Conservation (phyloP, 2,113 vertebrate genomes). For the Corythaixoides concolor region DNA sequence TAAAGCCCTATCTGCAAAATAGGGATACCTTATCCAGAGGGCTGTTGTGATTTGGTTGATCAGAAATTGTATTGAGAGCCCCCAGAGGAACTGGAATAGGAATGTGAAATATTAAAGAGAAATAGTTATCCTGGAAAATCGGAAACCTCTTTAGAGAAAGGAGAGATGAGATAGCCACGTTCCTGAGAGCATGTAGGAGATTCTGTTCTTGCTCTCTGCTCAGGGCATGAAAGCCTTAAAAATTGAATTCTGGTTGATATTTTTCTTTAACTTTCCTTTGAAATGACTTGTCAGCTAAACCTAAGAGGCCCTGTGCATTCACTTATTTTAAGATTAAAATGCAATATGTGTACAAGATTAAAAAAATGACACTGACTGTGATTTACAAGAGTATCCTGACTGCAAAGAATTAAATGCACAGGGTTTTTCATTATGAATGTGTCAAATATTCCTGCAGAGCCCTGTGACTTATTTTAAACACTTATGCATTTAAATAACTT, state of each 20-base stretch:
- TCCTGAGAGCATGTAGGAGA: neutral
- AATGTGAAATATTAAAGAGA: neutral
- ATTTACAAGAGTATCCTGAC: conserved; percentile 53
- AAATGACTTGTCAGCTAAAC: conserved; percentile 51
- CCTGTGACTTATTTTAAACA: conserved; percentile 68
- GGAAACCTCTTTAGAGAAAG: neutral
- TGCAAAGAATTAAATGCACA: conserved; percentile 59
- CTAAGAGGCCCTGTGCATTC: neutral
- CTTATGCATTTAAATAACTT: conserved; percentile 77
- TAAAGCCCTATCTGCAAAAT: neutral
- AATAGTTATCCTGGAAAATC: neutral
- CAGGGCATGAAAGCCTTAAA: neutral
- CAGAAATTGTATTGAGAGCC: neutral
- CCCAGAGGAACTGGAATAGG: neutral
- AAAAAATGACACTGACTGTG: conserved; percentile 54
- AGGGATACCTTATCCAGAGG: neutral
- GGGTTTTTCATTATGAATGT: conserved; percentile 67
- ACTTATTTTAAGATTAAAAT: conserved; percentile 61
- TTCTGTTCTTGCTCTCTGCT: neutral
- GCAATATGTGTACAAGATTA: conserved; percentile 53
- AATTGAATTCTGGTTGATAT: neutral
- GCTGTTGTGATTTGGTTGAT: neutral
- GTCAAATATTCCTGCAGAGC: conserved; percentile 57
- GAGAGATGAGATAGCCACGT: neutral
- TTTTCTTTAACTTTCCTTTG: conserved; percentile 35